phyloP scores from a whole-genome alignment of 2,797 vertebrate species.

The Scleropages formosus region DNA sequence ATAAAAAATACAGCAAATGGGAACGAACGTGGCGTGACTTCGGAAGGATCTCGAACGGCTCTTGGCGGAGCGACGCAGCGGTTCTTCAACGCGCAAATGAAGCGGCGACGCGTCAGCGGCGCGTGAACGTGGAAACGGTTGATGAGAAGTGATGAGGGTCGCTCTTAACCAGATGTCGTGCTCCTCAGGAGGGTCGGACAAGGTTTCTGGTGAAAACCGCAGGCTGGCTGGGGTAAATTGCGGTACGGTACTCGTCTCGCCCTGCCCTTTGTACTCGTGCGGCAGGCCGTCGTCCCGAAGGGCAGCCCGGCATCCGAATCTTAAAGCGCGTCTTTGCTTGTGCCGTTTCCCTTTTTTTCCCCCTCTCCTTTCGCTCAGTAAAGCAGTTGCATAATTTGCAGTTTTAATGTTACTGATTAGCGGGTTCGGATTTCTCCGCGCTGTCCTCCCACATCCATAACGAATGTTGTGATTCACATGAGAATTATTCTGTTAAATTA shows the following conservation, averaged over 20 bases:
- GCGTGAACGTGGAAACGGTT: no score
- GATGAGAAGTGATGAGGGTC: no score
- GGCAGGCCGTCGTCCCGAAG: no score
- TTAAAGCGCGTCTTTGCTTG: conserved; percentile 39
- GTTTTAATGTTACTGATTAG: conserved; percentile 53
- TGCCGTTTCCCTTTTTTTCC: conserved; percentile 72
- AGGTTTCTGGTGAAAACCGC: no score
- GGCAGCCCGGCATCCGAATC: conserved; percentile 35
- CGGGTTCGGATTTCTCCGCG: conserved; percentile 56
- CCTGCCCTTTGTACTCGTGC: conserved; percentile 37
- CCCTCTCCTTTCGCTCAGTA: conserved; percentile 59
- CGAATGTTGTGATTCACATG: conserved; percentile 57
- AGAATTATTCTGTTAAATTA: conserved; percentile 36
- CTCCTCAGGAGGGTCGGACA: no score
- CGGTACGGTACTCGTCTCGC: conserved; percentile 33
- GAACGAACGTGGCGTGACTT: no score
- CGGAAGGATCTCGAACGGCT: no score
- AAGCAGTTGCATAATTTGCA: conserved; percentile 64
- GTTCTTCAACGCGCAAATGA: no score
- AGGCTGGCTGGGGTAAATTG: neutral
- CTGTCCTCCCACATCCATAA: conserved; percentile 64
- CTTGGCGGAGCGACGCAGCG: no score
- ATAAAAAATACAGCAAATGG: no score
- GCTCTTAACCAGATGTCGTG: no score
- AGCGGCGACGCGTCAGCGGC: no score